A percentile compares a stretch with the other conserved stretches of the same genome.
Conservation (phyloP, 2,888 invertebrate genomes). For the Automeris io region DNA sequence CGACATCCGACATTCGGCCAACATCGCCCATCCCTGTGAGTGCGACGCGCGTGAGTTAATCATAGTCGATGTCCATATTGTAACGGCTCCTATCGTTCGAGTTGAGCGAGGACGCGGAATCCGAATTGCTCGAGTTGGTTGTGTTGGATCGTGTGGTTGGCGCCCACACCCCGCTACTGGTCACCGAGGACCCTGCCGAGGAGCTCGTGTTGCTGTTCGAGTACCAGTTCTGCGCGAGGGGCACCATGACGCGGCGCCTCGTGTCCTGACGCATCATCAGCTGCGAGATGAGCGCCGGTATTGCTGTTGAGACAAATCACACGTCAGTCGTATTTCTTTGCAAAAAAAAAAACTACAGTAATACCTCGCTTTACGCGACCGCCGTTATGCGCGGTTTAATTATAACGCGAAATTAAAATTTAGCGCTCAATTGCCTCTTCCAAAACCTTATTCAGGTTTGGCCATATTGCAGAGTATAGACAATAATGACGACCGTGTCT, state of each 20-base stretch:
- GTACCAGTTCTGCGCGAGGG: conserved; percentile 15
- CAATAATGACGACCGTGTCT: no score
- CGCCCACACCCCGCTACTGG: conserved; percentile 24
- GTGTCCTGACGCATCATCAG: conserved; percentile 31
- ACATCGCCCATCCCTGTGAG: no score
- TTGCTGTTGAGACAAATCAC: not conserved
- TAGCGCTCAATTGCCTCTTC: no score
- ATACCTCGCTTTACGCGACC: no score
- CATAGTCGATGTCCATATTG: conserved; percentile 72
- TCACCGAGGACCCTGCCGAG: conserved; percentile 12
- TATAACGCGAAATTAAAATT: no score
- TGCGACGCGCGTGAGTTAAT: conserved; percentile 37
- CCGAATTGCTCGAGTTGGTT: conserved; percentile 22
- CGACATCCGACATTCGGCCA: no score
- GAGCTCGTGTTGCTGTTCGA: conserved; percentile 14
- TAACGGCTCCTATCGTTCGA: conserved; percentile 41
- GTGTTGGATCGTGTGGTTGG: conserved; percentile 23
- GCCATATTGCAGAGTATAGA: no score
- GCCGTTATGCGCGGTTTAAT: no score
- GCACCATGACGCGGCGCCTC: conserved; percentile 12
- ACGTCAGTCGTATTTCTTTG: no score
- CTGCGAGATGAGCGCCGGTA: not conserved
- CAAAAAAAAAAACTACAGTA: no score
- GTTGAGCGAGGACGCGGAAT: conserved; percentile 29
- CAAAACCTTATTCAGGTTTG: no score